phyloP scores from a whole-genome alignment of 2,888 invertebrate species.

The Melinaea marsaeus region DNA sequence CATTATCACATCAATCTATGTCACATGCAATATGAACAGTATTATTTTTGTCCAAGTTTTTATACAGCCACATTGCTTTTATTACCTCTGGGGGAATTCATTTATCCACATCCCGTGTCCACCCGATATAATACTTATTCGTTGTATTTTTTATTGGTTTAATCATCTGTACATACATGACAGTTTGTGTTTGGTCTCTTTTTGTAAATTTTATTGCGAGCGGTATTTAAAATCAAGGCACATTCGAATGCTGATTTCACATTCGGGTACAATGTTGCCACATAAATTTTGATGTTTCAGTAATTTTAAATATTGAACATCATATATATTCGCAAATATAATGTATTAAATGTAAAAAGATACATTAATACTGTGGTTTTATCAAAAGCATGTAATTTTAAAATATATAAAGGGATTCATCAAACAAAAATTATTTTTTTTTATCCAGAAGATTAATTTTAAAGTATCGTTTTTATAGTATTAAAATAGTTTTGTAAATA shows the following conservation, averaged over 20 bases:
- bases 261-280: conserved; percentile 14
- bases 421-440: too few species aligned
- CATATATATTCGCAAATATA: background rate
- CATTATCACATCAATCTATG: conserved; percentile 48
- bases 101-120: conserved; percentile 37
- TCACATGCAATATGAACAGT: conserved; percentile 44
- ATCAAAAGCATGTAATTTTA: too few species aligned
- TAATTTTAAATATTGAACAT: background rate
- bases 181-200: conserved; percentile 20
- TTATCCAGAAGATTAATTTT: too few species aligned
- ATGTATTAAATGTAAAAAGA: too few species aligned
- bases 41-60: conserved; percentile 45
- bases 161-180: conserved; percentile 26
- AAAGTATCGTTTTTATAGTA: too few species aligned
- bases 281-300: background rate
- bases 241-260: conserved; percentile 11
- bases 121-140: conserved; percentile 38
- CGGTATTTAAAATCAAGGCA: conserved; percentile 20
- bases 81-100: conserved; percentile 40
- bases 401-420: too few species aligned
- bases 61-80: conserved; percentile 36
- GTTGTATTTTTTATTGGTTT: conserved; percentile 34
- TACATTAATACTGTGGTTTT: too few species aligned
- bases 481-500: too few species aligned
- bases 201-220: conserved; percentile 20